A percentile compares a stretch with the other conserved stretches of the same genome.
These are phyloP conservation scores for Mechanitis mazaeus DNA, from an alignment of 2,888 invertebrate genomes.

Conservation along the genomic window DNA sequence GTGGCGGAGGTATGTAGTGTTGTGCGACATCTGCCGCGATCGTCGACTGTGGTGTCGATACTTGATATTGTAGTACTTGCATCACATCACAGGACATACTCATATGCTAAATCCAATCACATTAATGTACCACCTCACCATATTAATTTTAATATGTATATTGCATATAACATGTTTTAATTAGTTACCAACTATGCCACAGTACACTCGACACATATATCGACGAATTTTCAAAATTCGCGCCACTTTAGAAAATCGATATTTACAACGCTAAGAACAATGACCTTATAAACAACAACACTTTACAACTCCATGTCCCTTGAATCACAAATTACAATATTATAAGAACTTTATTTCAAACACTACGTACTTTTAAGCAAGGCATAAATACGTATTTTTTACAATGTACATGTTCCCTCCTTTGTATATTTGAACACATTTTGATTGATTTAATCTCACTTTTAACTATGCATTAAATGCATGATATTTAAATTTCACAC, in stretches of 20 bases:
- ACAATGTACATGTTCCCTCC: too few species aligned
- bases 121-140: neutral
- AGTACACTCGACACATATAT: neutral
- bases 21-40: conserved; percentile 64
- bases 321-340: neutral
- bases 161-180: neutral
- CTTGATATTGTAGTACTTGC: conserved; percentile 81
- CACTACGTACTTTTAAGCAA: too few species aligned
- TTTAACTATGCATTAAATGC: neutral
- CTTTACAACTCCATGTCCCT: conserved; percentile 20
- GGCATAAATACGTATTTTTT: too few species aligned
- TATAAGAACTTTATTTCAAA: too few species aligned
- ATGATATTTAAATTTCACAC: neutral
- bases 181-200: too few species aligned
- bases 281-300: conserved; percentile 49
- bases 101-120: neutral
- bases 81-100: conserved; percentile 71
- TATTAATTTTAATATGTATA: neutral
- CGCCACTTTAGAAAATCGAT: conserved; percentile 65
- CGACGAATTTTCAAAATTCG: conserved; percentile 44
- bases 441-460: too few species aligned
- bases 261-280: conserved; percentile 54
- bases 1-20: conserved; percentile 69
- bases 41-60: conserved; percentile 70
- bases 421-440: too few species aligned